Evolutionary conservation across 2,888 invertebrate genomes (phyloP), one percentile per base, ranked within the genome.

Genomic region (Drosophila heteroneura): DNA sequence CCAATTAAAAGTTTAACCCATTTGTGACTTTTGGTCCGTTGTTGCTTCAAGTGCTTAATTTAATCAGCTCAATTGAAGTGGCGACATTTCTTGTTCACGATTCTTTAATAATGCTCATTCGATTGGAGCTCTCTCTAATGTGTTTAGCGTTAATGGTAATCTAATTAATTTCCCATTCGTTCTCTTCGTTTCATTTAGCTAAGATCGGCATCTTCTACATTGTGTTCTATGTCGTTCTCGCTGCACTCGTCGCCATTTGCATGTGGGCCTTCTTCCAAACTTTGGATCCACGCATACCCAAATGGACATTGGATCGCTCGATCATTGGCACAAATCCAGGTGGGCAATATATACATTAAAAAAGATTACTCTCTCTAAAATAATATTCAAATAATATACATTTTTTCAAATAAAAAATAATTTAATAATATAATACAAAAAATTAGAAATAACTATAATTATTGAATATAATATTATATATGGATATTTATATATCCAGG

Each of bases 151-250:
- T 58, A 57, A 56, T 69, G 12, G 47, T 68, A 71, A 80, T 68
- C 65, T 71, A 66, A 80, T 80, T 44, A 58, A 58, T 5, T 56
- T 59, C 26, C 35, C 10, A 22, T 22, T 28, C 22, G 3, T 26
- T 22, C 28, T 33, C 32, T 28, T 35, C 33, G 5, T 28, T 28
- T 53, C 12, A 30, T 14, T 26, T 41, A 98, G 98, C 96, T 74
- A 98, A 99, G 95, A 98, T 99, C 92, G 95, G 96, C 63, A 94
- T 98, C n/a, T 99, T 99, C 95, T 99, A 99, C 95, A 94, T 98
- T 88, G 95, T 97, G 88, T 99, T 99, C 95, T 99, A 99, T 94
- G 94, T 96, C 70, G 97, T 97, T 81, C 95, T 99, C 91, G 97
- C 97, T 32, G 98, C 98, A 33, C 95, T 99, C 91, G 99, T 99